Conservation (phyloP, 2,113 vertebrate species). For the Elephantulus edwardii region DNA sequence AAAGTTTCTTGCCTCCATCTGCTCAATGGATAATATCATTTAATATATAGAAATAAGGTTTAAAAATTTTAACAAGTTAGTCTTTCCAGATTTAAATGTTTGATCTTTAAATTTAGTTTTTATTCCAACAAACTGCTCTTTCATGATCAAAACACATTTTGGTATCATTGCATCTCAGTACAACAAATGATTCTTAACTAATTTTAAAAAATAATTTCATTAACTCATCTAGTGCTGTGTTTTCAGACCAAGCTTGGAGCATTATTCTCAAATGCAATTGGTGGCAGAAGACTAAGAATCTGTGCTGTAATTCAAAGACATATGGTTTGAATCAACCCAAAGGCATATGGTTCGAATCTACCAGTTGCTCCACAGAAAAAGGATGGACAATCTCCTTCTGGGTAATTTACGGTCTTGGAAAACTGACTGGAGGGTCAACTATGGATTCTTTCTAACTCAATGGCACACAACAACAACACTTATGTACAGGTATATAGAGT, state of each 20-base stretch:
- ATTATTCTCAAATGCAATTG: neutral
- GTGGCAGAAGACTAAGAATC: no score
- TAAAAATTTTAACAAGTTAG: slow-evolving; percentile 62
- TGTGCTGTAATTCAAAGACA: no score
- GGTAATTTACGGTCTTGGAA: no score
- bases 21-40: slow-evolving; percentile 63
- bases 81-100: slow-evolving; percentile 75
- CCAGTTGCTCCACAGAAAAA: no score
- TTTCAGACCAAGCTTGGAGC: neutral
- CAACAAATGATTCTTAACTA: slow-evolving; percentile 44
- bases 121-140: slow-evolving; percentile 79
- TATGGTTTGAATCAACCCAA: no score
- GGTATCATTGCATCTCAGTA: slow-evolving; percentile 17
- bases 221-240: neutral
- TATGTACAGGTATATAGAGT: neutral
- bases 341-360: no score
- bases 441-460: no score
- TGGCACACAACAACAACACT: neutral
- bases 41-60: slow-evolving; percentile 62
- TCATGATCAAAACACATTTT: slow-evolving; percentile 70
- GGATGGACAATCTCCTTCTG: no score
- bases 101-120: slow-evolving; percentile 77
- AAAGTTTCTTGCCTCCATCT: slow-evolving; percentile 73
- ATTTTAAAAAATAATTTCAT: slow-evolving; percentile 25
- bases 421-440: no score